A percentile compares a stretch with the other conserved stretches of the same genome.
phyloP scores from a whole-genome alignment of 2,888 invertebrate genomes.

The Eulithis prunata region DNA sequence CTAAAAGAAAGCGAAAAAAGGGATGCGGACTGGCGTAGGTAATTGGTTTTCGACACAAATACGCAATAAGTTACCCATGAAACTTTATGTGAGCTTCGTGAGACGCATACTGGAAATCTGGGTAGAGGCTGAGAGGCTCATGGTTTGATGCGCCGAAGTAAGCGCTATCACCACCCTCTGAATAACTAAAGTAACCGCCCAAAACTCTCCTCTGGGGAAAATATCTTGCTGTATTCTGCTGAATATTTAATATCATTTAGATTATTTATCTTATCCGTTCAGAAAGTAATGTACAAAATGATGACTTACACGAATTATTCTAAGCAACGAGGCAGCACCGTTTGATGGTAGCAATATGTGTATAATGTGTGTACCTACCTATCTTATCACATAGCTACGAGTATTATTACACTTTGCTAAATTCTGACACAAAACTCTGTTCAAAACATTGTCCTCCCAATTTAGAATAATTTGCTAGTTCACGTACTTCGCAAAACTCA shows the following conservation, averaged over 20 bases:
- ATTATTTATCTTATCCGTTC: slow-evolving; percentile 36
- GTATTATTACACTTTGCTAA: no score
- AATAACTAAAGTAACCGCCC: slow-evolving; percentile 49
- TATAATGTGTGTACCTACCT: no score
- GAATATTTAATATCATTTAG: slow-evolving; percentile 37
- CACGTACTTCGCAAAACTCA: not conserved
- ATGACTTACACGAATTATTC: not conserved
- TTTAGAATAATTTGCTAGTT: no score
- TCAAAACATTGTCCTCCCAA: no score
- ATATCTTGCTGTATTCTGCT: slow-evolving; percentile 35
- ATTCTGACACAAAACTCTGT: not conserved
- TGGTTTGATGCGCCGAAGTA: slow-evolving; percentile 51
- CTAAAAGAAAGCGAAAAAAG: slow-evolving; percentile 50
- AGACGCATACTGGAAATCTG: slow-evolving; percentile 53
- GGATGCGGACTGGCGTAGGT: slow-evolving; percentile 57
- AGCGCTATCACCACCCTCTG: slow-evolving; percentile 54
- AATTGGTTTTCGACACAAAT: slow-evolving; percentile 74
- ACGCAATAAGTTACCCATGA: slow-evolving; percentile 70
- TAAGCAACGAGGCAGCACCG: not conserved
- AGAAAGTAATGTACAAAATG: slow-evolving; percentile 3
- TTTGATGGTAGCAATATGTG: no score
- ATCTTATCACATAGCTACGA: no score
- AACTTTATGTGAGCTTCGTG: slow-evolving; percentile 65
- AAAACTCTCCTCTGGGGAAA: slow-evolving; percentile 37
- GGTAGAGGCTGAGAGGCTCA: slow-evolving; percentile 35